Evolutionary conservation across 2,888 invertebrate genomes (phyloP).

Genomic region (Agrilus cyanescens): DNA sequence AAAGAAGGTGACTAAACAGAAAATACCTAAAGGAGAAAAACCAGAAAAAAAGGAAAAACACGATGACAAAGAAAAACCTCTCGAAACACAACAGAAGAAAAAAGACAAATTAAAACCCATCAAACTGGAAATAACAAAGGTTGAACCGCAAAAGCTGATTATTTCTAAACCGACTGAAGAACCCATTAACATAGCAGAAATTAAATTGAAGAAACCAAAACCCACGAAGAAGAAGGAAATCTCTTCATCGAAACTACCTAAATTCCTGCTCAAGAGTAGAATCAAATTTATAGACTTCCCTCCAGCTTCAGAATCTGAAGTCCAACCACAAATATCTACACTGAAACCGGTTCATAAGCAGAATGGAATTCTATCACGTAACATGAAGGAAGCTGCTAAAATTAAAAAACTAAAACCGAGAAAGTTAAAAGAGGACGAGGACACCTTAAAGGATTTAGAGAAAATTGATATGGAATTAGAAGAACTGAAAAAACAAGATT

Average conservation of each 20-base stretch:
- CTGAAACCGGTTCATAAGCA: constrained; percentile 29
- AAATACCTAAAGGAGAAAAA: constrained; percentile 9
- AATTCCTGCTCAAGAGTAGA: constrained; percentile 58
- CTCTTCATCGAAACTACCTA: constrained; percentile 41
- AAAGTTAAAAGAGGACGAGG: constrained; percentile 30
- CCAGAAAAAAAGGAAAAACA: constrained; percentile 8
- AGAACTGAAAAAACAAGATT: constrained; percentile 31
- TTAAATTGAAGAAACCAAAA: constrained; percentile 46
- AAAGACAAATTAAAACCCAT: constrained; percentile 31
- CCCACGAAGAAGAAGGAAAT: constrained; percentile 23
- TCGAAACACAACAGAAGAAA: constrained; percentile 17
- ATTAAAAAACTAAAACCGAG: constrained; percentile 27
- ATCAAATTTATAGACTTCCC: constrained; percentile 45
- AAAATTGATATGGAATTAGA: constrained; percentile 34
- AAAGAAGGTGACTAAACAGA: constrained; percentile 6
- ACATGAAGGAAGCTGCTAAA: constrained; percentile 36
- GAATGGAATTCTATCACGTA: constrained; percentile 37
- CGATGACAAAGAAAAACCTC: constrained; percentile 14
- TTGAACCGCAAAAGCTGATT: constrained; percentile 48
- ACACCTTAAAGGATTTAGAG: constrained; percentile 32
- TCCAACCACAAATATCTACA: constrained; percentile 27
- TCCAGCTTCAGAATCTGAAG: constrained; percentile 26
- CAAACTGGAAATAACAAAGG: constrained; percentile 47
- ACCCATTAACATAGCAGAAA: constrained; percentile 47
- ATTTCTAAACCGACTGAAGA: constrained; percentile 41